These are phyloP conservation scores for Pandemis cinnamomeana DNA, from an alignment of 2,888 invertebrate species.

Conservation along the genomic window DNA sequence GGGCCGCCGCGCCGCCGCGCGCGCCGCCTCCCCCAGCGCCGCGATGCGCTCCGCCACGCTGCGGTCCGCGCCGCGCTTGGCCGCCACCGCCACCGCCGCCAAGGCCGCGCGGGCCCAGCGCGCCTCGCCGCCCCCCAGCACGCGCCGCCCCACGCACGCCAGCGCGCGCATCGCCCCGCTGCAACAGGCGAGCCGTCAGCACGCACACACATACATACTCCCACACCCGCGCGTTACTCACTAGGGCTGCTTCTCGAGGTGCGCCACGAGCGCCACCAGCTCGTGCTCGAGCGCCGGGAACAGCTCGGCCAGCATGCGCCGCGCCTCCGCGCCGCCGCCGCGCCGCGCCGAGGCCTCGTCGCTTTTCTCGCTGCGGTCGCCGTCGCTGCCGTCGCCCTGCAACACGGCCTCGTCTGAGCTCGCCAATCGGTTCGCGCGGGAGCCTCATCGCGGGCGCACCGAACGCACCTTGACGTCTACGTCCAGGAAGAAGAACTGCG, in stretches of 20 bases:
- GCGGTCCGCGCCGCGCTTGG: conserved; percentile 90
- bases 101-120: conserved; percentile 69
- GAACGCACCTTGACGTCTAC: conserved; percentile 70
- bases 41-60: conserved; percentile 94
- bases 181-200: conserved; percentile 28
- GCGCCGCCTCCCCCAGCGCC: conserved; percentile 88
- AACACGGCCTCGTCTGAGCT: background rate
- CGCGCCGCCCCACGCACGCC: conserved; percentile 96
- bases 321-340: conserved; percentile 84
- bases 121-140: conserved; percentile 88
- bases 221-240: conserved; percentile 78
- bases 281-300: conserved; percentile 95
- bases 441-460: background rate
- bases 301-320: conserved; percentile 94
- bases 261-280: conserved; percentile 92
- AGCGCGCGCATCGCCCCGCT: conserved; percentile 97
- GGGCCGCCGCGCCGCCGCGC: conserved; percentile 79
- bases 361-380: conserved; percentile 52
- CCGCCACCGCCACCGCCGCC: conserved; percentile 70
- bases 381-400: conserved; percentile 56
- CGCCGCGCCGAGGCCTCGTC: conserved; percentile 45
- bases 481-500: conserved; percentile 94
- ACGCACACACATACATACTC: background rate
- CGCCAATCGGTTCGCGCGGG: background rate
- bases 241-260: conserved; percentile 95